Conservation (phyloP, 2,888 invertebrate species). For the Mystacides longicornis region DNA sequence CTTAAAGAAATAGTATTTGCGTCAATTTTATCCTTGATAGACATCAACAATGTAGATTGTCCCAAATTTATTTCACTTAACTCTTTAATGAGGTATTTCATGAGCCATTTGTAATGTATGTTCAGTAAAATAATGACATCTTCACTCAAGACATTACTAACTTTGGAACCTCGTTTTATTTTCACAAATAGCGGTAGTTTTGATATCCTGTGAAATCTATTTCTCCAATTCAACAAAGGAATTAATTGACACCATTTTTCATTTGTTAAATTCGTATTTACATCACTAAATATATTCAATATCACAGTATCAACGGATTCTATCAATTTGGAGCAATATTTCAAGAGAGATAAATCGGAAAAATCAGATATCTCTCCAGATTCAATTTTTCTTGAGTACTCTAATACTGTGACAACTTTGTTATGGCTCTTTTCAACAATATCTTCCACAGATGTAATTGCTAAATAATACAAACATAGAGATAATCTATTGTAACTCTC, state of each 20-base stretch:
- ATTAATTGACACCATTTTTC: conserved; percentile 39
- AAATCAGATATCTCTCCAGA: conserved; percentile 41
- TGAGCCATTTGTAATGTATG: conserved; percentile 68
- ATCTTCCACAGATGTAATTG: conserved; percentile 27
- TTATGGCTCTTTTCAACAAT: background rate
- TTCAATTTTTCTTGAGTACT: conserved; percentile 45
- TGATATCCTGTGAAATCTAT: conserved; percentile 41
- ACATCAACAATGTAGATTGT: background rate
- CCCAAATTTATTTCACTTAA: background rate
- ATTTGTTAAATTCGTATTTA: conserved; percentile 33
- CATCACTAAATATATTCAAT: conserved; percentile 33
- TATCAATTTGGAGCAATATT: conserved; percentile 45
- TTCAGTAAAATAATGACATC: conserved; percentile 54
- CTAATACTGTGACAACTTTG: conserved; percentile 37
- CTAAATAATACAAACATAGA: conserved; percentile 41
- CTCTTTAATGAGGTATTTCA: conserved; percentile 40
- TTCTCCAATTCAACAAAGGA: conserved; percentile 48
- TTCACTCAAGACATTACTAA: conserved; percentile 38
- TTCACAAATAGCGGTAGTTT: conserved; percentile 34
- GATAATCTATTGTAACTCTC: conserved; percentile 38
- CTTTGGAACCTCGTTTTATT: conserved; percentile 32
- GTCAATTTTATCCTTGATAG: conserved; percentile 13
- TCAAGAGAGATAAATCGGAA: conserved; percentile 48
- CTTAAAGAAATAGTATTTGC: conserved; percentile 27
- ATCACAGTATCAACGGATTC: conserved; percentile 43